Evolutionary conservation across 2,888 invertebrate genomes (phyloP).

Genomic region (Cyclophora punctaria): DNA sequence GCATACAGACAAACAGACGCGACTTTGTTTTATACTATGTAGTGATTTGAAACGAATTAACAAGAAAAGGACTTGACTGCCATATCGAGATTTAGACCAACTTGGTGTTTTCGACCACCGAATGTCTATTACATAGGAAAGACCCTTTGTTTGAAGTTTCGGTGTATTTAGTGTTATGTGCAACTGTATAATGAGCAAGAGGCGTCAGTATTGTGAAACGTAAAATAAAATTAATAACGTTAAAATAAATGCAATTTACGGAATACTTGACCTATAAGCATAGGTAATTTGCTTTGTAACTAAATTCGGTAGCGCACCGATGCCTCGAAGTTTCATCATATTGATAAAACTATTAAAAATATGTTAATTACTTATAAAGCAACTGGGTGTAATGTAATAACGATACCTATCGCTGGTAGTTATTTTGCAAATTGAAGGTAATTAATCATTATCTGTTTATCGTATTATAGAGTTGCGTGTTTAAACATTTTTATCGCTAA

Average conservation of each 20-base stretch:
- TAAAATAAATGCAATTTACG: conserved; percentile 24
- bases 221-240: conserved; percentile 7
- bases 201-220: neutral
- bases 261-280: neutral
- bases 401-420: neutral
- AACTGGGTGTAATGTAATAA: neutral
- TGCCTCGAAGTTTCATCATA: neutral
- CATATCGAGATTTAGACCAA: too few species aligned
- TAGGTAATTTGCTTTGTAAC: neutral
- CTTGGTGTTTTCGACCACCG: too few species aligned
- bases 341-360: neutral
- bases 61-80: too few species aligned
- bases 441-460: too few species aligned
- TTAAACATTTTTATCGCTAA: too few species aligned
- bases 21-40: too few species aligned
- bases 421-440: neutral
- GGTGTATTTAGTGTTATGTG: too few species aligned
- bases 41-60: too few species aligned
- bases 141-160: too few species aligned
- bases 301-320: neutral
- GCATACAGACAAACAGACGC: too few species aligned
- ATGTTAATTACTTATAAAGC: conserved; percentile 1
- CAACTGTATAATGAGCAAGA: neutral
- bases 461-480: too few species aligned
- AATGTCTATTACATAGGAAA: too few species aligned